A percentile compares a stretch with the other conserved stretches of the same genome.
phyloP scores from a whole-genome alignment of 2,113 vertebrate genomes.

The Percina caprodes region DNA sequence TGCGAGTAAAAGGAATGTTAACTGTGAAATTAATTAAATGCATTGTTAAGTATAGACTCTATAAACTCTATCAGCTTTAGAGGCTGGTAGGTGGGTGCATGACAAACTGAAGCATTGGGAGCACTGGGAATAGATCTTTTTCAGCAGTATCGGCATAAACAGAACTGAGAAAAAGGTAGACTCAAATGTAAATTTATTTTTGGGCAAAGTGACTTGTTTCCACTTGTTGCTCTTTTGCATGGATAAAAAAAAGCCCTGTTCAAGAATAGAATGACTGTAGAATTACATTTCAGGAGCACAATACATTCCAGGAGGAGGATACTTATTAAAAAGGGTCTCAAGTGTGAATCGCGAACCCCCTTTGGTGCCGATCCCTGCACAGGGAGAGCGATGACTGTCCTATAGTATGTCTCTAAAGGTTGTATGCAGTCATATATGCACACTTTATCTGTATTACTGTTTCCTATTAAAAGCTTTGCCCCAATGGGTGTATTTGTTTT shows the following conservation, averaged over 20 bases:
- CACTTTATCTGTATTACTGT: conserved; percentile 52
- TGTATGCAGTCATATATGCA: conserved; percentile 42
- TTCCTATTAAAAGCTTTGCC: conserved; percentile 44
- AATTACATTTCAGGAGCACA: conserved; percentile 35
- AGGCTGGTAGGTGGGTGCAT: conserved; percentile 29
- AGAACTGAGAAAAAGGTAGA: conserved; percentile 12
- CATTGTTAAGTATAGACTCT: conserved; percentile 36
- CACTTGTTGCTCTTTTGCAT: conserved; percentile 55
- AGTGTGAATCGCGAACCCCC: conserved; percentile 11
- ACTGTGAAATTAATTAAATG: conserved; percentile 37
- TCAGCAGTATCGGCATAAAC: conserved; percentile 18
- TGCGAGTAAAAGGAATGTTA: conserved; percentile 30
- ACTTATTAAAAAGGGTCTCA: conserved; percentile 44
- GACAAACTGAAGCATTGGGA: conserved; percentile 23
- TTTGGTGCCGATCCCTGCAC: not conserved
- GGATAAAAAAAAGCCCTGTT: conserved; percentile 36
- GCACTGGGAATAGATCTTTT: conserved; percentile 20
- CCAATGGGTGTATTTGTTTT: conserved; percentile 69
- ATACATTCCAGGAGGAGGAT: conserved; percentile 33
- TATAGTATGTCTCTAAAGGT: conserved; percentile 56
- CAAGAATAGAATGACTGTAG: conserved; percentile 31
- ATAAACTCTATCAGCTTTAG: not conserved
- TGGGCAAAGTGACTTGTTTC: conserved; percentile 43
- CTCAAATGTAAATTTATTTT: conserved; percentile 43
- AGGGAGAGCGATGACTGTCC: conserved; percentile 42